These are phyloP conservation scores for Gobiocypris rarus DNA, from an alignment of 2,113 vertebrate species.

Conservation along the genomic window DNA sequence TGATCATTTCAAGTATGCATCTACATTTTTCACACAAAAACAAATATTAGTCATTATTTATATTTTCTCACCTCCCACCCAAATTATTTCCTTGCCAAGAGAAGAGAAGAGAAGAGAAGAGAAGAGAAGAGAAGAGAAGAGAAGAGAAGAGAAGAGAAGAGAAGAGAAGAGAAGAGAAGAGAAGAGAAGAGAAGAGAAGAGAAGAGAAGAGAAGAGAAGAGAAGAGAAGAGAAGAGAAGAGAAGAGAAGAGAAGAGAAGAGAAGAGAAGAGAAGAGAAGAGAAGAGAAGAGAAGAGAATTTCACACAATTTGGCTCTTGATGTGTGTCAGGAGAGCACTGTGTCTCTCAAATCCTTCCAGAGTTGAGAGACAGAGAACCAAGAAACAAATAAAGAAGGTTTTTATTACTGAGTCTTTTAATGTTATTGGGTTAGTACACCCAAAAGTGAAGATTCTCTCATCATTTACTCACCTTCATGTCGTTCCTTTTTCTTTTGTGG, in stretches of 20 bases:
- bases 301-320: not conserved
- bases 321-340: slow-evolving; percentile 29
- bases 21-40: not conserved
- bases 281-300: not conserved
- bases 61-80: no score
- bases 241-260: not conserved
- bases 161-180: not conserved
- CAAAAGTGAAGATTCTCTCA: not conserved
- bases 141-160: not conserved
- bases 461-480: not conserved
- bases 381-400: not conserved
- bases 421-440: not conserved
- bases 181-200: not conserved
- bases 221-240: not conserved
- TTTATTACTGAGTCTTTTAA: not conserved
- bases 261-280: not conserved
- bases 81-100: not conserved
- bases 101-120: not conserved
- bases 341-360: slow-evolving; percentile 18
- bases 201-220: not conserved
- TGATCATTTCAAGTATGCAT: not conserved
- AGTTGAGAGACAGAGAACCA: not conserved
- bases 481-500: not conserved
- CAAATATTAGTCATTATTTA: not conserved
- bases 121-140: not conserved